Base-by-base conservation (phyloP, 2,797 vertebrate species). In the Argyrosomus regius region DNA sequence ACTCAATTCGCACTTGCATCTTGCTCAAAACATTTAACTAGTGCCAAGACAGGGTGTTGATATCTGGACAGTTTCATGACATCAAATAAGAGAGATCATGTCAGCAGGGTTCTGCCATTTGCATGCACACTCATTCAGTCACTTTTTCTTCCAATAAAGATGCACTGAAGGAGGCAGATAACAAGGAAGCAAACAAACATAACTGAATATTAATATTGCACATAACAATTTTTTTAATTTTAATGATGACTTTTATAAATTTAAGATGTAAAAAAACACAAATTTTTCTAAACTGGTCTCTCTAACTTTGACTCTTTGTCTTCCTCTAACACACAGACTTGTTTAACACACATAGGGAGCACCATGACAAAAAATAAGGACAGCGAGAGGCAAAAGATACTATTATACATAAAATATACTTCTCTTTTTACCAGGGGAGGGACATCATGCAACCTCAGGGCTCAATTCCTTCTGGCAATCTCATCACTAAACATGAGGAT, bases 401-500 rank as follows among this genome's bases (percentile, higher is more conserved):
- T 74, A 84, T 86, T 85, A 82, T 56, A 79, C 49, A 72, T 53
- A 61, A 80, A 85, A 85, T 77, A 35, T 43, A 56, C 46, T 69
- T 68, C 59, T 70, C 49, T 45, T 77, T 82, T 76, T 64, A 86
- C 28, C 79, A 72, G 54, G 61, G 75, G 59, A 82, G 69, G 43
- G 71, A 78, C 87, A 81, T 74, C 75, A 28, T 22, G 28, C 72
- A 87, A 86, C 89, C 82, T 80, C 54, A 12, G 59, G 77, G 81
- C 67, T 80, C 78, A 74, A 70, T 92, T 90, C 81, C 83, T 76
- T 45, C 60, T 26, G 80, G 87, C 85, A 90, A 81, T 90, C 82
- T 91, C 88, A 91, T 92, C 88, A 88, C 87, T 90, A 87, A 87
- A 91, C 91, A 87, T 85, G 83, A 91, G 66, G 84, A 91, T 80